phyloP scores from a whole-genome alignment of 2,888 invertebrate genomes.

The Agrotis ipsilon region DNA sequence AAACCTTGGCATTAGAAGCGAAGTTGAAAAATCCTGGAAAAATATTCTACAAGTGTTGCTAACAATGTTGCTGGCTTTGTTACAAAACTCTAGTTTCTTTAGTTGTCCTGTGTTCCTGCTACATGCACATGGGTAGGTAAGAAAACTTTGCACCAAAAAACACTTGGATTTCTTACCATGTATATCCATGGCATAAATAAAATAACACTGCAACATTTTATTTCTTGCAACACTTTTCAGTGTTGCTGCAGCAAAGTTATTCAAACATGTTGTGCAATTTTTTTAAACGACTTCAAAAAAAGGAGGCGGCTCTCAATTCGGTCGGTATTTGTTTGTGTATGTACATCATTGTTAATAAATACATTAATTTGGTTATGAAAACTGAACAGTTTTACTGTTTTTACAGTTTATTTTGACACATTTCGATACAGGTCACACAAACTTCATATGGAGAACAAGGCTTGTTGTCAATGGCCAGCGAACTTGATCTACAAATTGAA shows the following conservation, averaged over 20 bases:
- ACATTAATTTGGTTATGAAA: background rate
- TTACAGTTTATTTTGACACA: background rate
- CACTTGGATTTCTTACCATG: background rate
- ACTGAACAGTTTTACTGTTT: background rate
- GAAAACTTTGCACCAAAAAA: background rate
- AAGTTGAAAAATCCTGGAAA: background rate
- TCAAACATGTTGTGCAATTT: background rate
- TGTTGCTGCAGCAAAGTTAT: background rate
- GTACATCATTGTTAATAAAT: no score
- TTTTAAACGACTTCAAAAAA: no score
- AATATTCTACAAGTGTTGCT: background rate
- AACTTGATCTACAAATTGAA: conserved; percentile 44
- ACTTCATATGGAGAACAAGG: conserved; percentile 29
- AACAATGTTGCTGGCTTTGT: background rate
- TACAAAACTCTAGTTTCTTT: background rate
- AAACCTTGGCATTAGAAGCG: background rate
- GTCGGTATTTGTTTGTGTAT: no score
- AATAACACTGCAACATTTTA: background rate
- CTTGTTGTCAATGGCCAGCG: conserved; percentile 24
- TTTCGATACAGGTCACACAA: background rate
- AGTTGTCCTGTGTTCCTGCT: background rate
- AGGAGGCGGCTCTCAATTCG: no score
- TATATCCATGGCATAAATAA: no score
- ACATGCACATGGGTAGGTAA: background rate
- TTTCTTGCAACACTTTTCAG: background rate